Base-by-base conservation (phyloP, 2,113 vertebrate genomes). In the Otus sunia region DNA sequence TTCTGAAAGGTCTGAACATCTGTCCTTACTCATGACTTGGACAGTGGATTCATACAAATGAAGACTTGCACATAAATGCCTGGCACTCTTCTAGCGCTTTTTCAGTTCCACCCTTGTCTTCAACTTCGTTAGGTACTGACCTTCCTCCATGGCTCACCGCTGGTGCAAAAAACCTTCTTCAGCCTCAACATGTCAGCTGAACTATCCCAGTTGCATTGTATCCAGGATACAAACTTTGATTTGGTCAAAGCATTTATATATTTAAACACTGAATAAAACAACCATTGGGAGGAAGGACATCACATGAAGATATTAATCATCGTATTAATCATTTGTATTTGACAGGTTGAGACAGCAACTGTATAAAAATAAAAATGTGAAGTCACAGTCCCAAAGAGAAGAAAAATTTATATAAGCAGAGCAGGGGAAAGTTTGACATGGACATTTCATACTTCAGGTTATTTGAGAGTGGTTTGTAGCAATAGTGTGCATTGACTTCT, bases 61-160 rank as follows among this genome's bases (percentile, higher is more conserved):
- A 74, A 84, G 43, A 43, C 14, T 36, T 66, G 29, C 4, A n/a
- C n/a, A 23, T 49, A 69, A 81, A 67, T 27, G 2, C 8, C 19
- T 87, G 15, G 10, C 12, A 20, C 6, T 32, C 8, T 85, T 92
- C 25, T 56, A 52, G 11, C 3, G 6, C 23, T 1, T 80, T 77
- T 92, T 75, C 34, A 36, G 4, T 68, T 76, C 8, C 15, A 49
- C 32, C 9, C 4, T 11, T 2, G 0, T 67, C 34, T 82, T 59
- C 34, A 69, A 1, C 15, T 15, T 77, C 0, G 0, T 11, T 66
- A 36, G 20, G 47, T 23, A 78, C 5, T 59, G n/a, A 47, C 19
- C 34, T 77, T 55, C 23, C 7, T 86, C 27, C 9, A 4, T 14
- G 50, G 27, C 17, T 86, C 43, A 64, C 6, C 52, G 6, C 15